Base-by-base conservation (phyloP, 2,797 vertebrate genomes). In the Labeo calbasu region DNA sequence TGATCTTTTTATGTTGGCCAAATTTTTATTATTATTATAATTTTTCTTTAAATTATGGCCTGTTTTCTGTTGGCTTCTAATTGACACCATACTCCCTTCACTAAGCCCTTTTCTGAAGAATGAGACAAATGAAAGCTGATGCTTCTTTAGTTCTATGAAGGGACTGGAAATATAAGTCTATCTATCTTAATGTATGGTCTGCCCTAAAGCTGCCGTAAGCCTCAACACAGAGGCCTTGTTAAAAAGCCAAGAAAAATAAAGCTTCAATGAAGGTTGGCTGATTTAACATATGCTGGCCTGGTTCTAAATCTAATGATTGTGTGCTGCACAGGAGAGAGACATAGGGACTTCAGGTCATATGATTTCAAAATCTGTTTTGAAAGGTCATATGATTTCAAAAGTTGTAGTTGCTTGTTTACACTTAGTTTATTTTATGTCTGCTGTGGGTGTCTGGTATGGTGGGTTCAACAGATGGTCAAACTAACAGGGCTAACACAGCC, bases 171-270 rank as follows among this genome's bases (percentile, higher is more conserved):
- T 76, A 11, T 77, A 77, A 17, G 55, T 77, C 14, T 59, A 23
- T 59, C 53, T 76, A 55, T 75, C 51, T 40, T 77, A 17, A 77
- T 40, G 28, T 57, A 57, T 40, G 14, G 21, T 77, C 55, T 77
- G 53, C 75, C 75, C n/a, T 55, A n/a, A 55, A 77, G 51, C 75
- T 61, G 75, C n/a, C 5, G 9, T 61, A 23, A 46, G n/a, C 75
- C n/a, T 61, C 14, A 7, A 25, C 55, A 61, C 55, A 77, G 55
- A 59, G 55, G 51, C 51, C 72, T 40, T 40, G 72, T 61, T 77
- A 46, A 8, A 46, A 61, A 46, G 55, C 75, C 75, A 77, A 59
- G 36, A 17, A 77, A 77, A 77, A 77, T 77, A 61, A 46, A 77
- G 36, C 36, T 43, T 17, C 75, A 17, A 9, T 77, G 21, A 61